Base-by-base conservation (phyloP, 2,797 vertebrate species). In the Synanceia verrucosa region DNA sequence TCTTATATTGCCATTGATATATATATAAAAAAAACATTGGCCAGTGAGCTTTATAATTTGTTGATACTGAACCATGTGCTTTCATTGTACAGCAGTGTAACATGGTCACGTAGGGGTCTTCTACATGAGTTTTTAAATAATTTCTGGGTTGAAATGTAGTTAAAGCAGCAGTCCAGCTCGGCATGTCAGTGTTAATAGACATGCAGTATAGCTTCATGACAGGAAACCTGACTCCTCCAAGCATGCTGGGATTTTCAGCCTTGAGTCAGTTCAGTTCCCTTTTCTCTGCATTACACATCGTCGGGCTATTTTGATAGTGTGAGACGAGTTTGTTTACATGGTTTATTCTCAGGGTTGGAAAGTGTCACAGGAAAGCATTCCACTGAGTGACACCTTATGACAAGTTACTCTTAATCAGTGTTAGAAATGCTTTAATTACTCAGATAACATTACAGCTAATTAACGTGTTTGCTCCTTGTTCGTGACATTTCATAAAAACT, bases 241-340 rank as follows among this genome's bases (percentile, higher is more conserved):
- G 65, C 81, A 75, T 75, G 73, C 59, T 77, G 60, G 73, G 79
- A 84, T 85, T 90, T 90, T 90, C 82, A 85, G 76, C 79, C 60
- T 9, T 5, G 28, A 80, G 66, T 82, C 56, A 55, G 65, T 78
- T 43, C 66, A 79, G 85, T 78, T 84, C 86, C 75, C 51, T 89
- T 90, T 92, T 92, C 85, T 86, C 86, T 84, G 83, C 91, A 90
- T 92, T 92, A 91, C 91, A 88, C 86, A 89, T 78, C 66, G 88
- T 81, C 88, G 74, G 84, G 81, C 86, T 91, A 94, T 93, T 93
- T 92, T 83, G 44, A 91, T 86, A 81, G 84, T 74, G 85, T 55
- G 78, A 85, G 82, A 84, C 74, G 24, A 88, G 83, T 90, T 91
- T 93, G 90, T 93, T 92, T 91, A 91, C 89, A 89, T 76, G 72